These are phyloP conservation scores for Euproctis similis DNA, from an alignment of 2,888 invertebrate genomes.

Conservation along the genomic window DNA sequence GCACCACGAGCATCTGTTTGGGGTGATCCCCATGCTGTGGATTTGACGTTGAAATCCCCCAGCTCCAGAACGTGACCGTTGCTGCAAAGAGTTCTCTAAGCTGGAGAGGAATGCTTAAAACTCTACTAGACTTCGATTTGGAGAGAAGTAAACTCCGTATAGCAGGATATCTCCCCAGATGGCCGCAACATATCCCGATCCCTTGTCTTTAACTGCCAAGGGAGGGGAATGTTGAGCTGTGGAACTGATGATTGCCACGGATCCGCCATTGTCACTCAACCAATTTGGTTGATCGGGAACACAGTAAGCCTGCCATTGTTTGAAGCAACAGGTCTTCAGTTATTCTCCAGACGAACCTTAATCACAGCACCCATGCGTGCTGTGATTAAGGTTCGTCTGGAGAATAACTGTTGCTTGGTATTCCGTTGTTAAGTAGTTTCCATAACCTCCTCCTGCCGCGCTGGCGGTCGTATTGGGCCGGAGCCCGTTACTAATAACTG, in stretches of 20 bases:
- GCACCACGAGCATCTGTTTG: conserved; percentile 1
- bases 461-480: no score
- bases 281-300: not conserved
- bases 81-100: conserved; percentile 2
- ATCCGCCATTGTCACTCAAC: not conserved
- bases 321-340: conserved; percentile 4
- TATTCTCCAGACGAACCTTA: no score
- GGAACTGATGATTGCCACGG: not conserved
- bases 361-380: conserved; percentile 5
- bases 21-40: no score
- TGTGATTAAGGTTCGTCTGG: conserved; percentile 7
- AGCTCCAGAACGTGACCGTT: conserved; percentile 2
- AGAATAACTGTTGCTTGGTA: no score
- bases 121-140: not conserved
- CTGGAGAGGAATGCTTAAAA: not conserved
- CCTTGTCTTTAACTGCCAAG: not conserved
- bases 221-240: not conserved
- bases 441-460: no score
- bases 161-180: not conserved
- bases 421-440: no score
- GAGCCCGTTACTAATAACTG: no score
- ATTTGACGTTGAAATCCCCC: conserved; percentile 7
- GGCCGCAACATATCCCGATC: not conserved
- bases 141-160: not conserved
- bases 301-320: conserved; percentile 4